Conservation (phyloP, 2,797 vertebrate genomes). For the Anguilla obscura region DNA sequence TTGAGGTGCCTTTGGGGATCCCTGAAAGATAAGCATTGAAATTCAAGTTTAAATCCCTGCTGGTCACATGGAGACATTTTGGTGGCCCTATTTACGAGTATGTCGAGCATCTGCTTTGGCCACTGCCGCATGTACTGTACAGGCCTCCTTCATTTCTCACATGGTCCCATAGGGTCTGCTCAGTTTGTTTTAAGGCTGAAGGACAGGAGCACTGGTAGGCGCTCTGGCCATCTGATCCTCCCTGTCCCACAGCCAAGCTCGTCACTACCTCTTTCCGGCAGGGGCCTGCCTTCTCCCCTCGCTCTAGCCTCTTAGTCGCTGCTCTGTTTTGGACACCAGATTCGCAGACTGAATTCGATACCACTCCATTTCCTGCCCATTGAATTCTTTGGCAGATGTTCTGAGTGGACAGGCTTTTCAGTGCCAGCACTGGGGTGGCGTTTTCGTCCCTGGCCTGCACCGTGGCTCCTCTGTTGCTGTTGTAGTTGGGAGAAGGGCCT, state of each 20-base stretch:
- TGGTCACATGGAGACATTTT: too few relatives aligned
- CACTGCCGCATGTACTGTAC: not conserved
- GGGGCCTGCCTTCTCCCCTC: slow-evolving; percentile 9
- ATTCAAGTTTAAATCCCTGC: too few relatives aligned
- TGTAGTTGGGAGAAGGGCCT: not conserved
- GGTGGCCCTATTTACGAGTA: not conserved
- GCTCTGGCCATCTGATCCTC: slow-evolving; percentile 1
- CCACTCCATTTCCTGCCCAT: slow-evolving; percentile 14
- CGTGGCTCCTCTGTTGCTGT: not conserved
- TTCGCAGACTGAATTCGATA: slow-evolving; percentile 22
- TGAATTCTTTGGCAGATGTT: slow-evolving; percentile 1
- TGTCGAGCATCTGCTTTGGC: not conserved
- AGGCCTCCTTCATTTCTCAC: not conserved
- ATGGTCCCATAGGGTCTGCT: not conserved
- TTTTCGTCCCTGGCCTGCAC: slow-evolving; percentile 12
- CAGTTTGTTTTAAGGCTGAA: not conserved
- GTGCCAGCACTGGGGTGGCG: not conserved
- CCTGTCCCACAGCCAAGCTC: slow-evolving; percentile 18
- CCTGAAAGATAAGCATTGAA: too few relatives aligned
- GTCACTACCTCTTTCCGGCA: not conserved
- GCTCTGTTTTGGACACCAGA: slow-evolving; percentile 21
- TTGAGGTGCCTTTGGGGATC: too few relatives aligned
- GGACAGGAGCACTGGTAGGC: not conserved
- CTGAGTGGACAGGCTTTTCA: not conserved
- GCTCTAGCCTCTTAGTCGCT: slow-evolving; percentile 13